Percentiles rank a stretch among this genome's conserved stretches.
phyloP scores from a whole-genome alignment of 2,797 vertebrate species.

The Pseudochromis fuscus region DNA sequence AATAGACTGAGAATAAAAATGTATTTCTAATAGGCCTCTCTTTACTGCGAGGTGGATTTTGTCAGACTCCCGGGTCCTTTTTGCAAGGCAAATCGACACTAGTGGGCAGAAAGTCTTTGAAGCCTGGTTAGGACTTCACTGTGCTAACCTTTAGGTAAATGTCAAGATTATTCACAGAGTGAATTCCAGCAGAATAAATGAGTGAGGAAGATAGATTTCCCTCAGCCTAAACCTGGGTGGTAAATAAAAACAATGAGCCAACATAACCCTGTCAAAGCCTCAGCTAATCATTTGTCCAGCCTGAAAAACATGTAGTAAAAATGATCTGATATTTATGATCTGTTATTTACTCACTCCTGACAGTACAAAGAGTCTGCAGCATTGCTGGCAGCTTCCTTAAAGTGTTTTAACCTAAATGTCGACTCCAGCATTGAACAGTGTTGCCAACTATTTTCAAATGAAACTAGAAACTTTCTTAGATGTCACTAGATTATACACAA shows the following conservation, averaged over 20 bases:
- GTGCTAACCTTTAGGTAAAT: constrained; percentile 66
- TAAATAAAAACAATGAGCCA: constrained; percentile 45
- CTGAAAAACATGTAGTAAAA: background rate
- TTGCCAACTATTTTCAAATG: no score
- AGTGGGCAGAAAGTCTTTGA: constrained; percentile 36
- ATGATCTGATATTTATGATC: background rate
- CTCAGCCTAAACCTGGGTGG: constrained; percentile 25
- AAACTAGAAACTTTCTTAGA: no score
- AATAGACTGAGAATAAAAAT: constrained; percentile 26
- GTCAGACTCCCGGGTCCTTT: constrained; percentile 27
- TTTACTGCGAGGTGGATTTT: background rate
- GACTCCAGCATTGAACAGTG: no score
- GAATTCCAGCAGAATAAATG: constrained; percentile 44
- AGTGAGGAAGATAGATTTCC: constrained; percentile 29
- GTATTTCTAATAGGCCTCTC: constrained; percentile 9
- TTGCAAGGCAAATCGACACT: constrained; percentile 42
- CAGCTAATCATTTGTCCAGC: constrained; percentile 2
- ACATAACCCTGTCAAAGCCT: background rate
- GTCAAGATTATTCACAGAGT: constrained; percentile 49
- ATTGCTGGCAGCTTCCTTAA: no score
- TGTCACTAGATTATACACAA: no score
- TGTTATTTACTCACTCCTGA: background rate
- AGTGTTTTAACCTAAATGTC: no score
- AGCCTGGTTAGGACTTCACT: constrained; percentile 29
- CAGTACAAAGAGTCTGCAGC: background rate